Evolutionary conservation across 2,797 vertebrate genomes (phyloP).

Genomic region (Spinibarbus caldwelli): DNA sequence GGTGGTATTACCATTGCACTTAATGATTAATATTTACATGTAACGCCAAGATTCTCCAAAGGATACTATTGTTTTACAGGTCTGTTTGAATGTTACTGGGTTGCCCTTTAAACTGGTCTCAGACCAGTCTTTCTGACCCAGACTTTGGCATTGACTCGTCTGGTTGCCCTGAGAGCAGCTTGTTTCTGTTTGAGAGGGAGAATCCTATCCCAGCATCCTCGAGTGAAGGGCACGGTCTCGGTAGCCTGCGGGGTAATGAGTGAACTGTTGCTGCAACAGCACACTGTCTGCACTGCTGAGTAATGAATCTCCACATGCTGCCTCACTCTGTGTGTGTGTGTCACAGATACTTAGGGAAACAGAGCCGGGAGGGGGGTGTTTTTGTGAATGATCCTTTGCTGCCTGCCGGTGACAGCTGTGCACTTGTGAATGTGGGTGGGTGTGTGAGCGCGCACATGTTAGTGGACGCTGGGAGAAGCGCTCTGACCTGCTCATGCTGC

Average conservation of each 20-base stretch:
- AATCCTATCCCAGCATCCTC: constrained; percentile 7
- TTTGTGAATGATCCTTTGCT: constrained; percentile 83
- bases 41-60: background rate
- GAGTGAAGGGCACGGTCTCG: constrained; percentile 28
- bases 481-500: constrained; percentile 73
- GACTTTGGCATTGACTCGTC: constrained; percentile 7
- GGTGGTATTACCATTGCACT: background rate
- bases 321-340: constrained; percentile 73
- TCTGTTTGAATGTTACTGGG: background rate
- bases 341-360: constrained; percentile 77
- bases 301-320: constrained; percentile 81
- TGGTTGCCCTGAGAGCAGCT: background rate
- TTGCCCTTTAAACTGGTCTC: constrained; percentile 1
- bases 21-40: background rate
- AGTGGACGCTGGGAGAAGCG: constrained; percentile 64
- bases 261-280: constrained; percentile 41
- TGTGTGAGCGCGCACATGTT: constrained; percentile 49
- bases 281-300: constrained; percentile 75
- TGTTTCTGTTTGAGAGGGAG: constrained; percentile 3
- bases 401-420: constrained; percentile 75
- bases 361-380: constrained; percentile 59
- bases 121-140: background rate
- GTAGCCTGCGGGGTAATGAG: constrained; percentile 28
- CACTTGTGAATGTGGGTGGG: constrained; percentile 73
- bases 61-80: background rate